phyloP scores from a whole-genome alignment of 2,888 invertebrate genomes.

The Cordilura impudica region DNA sequence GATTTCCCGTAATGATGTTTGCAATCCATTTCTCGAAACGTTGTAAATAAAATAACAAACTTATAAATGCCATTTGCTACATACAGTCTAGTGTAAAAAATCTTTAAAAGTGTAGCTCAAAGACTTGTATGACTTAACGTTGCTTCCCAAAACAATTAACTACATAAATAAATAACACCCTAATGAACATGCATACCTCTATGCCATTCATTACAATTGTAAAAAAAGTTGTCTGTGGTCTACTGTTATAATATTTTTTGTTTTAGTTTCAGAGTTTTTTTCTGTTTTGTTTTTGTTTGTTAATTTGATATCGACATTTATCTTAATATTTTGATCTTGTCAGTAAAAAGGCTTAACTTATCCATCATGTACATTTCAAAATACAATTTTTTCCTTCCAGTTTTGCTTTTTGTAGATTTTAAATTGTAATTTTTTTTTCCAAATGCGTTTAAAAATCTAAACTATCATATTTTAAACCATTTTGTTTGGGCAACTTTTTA shows the following conservation, averaged over 20 bases:
- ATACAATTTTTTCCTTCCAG: conserved; percentile 8
- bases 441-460: conserved; percentile 60
- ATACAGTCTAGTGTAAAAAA: too few species aligned
- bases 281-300: conserved; percentile 4
- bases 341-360: conserved; percentile 57
- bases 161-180: background rate
- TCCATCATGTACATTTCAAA: conserved; percentile 56
- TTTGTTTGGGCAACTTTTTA: background rate
- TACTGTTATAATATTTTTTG: conserved; percentile 35
- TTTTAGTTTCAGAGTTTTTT: too few species aligned
- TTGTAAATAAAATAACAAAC: too few species aligned
- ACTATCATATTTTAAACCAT: conserved; percentile 52
- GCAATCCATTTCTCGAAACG: too few species aligned
- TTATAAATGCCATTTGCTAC: too few species aligned
- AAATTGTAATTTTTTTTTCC: conserved; percentile 46
- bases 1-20: too few species aligned
- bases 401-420: conserved; percentile 19
- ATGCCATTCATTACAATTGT: conserved; percentile 26
- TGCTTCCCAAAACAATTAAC: too few species aligned
- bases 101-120: too few species aligned
- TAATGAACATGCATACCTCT: background rate
- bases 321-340: conserved; percentile 61
- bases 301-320: conserved; percentile 50
- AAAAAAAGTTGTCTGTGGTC: conserved; percentile 31
- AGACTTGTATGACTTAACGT: too few species aligned